Percentiles rank a stretch among this genome's conserved stretches.
These are phyloP conservation scores for Eilema depressum DNA, from an alignment of 2,888 invertebrate species.

Conservation along the genomic window DNA sequence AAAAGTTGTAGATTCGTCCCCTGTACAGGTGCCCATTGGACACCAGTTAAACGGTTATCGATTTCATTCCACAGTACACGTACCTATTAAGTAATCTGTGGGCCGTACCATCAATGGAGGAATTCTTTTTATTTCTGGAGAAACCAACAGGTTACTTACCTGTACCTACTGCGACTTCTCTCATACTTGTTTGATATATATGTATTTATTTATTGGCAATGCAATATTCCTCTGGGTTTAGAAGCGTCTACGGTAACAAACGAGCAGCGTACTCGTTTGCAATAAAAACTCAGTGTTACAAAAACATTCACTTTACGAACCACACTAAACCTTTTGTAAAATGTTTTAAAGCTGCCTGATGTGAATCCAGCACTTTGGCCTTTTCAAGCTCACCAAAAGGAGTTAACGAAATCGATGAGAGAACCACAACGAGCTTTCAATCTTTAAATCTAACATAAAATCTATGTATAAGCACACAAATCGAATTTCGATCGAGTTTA, in stretches of 20 bases:
- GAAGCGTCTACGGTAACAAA: background rate
- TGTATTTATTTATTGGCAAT: too few species aligned
- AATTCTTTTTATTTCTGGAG: too few species aligned
- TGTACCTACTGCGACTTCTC: too few species aligned
- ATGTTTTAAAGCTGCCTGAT: constrained; percentile 7
- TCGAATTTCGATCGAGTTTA: constrained; percentile 25
- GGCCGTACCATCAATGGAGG: too few species aligned
- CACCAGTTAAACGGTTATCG: too few species aligned
- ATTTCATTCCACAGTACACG: too few species aligned
- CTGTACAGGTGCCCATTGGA: too few species aligned
- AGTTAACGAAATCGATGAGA: constrained; percentile 5
- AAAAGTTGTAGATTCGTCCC: too few species aligned
- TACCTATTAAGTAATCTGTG: too few species aligned
- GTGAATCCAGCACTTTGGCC: constrained; percentile 5
- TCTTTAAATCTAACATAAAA: constrained; percentile 17
- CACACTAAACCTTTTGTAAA: background rate
- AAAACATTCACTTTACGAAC: background rate
- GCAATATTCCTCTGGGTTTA: too few species aligned
- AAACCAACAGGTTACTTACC: too few species aligned
- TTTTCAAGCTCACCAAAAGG: background rate
- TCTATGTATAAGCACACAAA: constrained; percentile 16
- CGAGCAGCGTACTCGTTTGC: background rate
- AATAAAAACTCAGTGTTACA: background rate
- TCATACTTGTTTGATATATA: too few species aligned
- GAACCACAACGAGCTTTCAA: constrained; percentile 13